A percentile compares a stretch with the other conserved stretches of the same genome.
Conservation (phyloP, 2,888 invertebrate genomes). For the Pecten maximus region DNA sequence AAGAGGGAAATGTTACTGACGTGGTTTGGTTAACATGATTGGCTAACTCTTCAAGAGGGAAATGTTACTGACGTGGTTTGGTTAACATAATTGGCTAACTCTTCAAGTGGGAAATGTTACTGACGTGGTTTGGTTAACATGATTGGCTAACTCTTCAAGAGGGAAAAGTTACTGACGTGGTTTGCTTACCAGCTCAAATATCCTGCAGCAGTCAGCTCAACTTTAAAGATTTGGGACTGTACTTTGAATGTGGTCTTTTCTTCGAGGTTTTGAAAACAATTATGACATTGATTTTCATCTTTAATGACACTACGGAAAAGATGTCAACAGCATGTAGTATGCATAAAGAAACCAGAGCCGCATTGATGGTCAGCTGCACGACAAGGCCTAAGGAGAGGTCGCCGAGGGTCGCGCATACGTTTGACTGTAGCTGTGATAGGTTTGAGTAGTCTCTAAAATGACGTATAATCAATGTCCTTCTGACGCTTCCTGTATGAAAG, state of each 20-base stretch:
- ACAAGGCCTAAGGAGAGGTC: not conserved
- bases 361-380: not conserved
- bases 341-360: not conserved
- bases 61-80: too few relatives aligned
- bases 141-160: too few relatives aligned
- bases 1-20: too few relatives aligned
- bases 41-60: too few relatives aligned
- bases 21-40: too few relatives aligned
- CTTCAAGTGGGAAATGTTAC: too few relatives aligned
- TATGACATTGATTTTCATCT: not conserved
- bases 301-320: not conserved
- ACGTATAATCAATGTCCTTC: slow-evolving; percentile 29
- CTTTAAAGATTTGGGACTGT: not conserved
- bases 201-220: not conserved
- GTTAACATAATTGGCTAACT: too few relatives aligned
- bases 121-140: too few relatives aligned
- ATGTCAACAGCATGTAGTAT: not conserved
- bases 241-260: not conserved
- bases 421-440: not conserved
- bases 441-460: not conserved
- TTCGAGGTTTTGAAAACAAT: not conserved
- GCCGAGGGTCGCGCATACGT: not conserved
- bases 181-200: not conserved
- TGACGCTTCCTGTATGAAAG: not conserved
- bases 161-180: not conserved